Percentiles rank a stretch among this genome's conserved stretches.
phyloP scores from a whole-genome alignment of 2,113 vertebrate species.

The Ptilonorhynchus violaceus region DNA sequence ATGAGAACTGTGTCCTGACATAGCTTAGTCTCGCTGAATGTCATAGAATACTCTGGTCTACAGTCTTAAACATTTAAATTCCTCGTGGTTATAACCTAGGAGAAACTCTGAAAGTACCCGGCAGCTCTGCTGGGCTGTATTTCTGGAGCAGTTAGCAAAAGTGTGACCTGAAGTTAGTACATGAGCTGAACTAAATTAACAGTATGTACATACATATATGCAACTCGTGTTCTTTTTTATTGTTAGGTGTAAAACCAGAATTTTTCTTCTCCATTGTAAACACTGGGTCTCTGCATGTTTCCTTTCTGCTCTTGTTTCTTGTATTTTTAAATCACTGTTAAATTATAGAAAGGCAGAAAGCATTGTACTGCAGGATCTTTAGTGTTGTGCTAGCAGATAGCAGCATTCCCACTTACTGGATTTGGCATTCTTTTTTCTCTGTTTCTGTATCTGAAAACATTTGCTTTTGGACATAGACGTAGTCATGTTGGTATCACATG shows the following conservation, averaged over 20 bases:
- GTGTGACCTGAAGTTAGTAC: neutral
- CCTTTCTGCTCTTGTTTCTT: neutral
- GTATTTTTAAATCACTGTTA: neutral
- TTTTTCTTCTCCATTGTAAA: neutral
- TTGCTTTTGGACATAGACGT: neutral
- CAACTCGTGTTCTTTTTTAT: neutral
- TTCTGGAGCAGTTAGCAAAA: neutral
- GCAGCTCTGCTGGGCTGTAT: neutral
- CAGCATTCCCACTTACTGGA: neutral
- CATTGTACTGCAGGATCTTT: neutral
- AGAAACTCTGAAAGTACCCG: neutral
- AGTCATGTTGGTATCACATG: neutral
- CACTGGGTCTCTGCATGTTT: neutral
- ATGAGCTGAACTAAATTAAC: neutral
- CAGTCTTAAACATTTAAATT: neutral
- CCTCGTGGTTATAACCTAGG: neutral
- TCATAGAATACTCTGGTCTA: neutral
- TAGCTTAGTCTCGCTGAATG: neutral
- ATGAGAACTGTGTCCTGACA: neutral
- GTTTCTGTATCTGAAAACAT: neutral
- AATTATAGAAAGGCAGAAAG: neutral
- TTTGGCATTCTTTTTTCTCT: neutral
- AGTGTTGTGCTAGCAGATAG: neutral
- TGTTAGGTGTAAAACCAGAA: neutral
- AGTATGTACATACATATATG: fast-evolving